Evolutionary conservation across 2,797 vertebrate genomes (phyloP).

Genomic region (Gastrophryne carolinensis): DNA sequence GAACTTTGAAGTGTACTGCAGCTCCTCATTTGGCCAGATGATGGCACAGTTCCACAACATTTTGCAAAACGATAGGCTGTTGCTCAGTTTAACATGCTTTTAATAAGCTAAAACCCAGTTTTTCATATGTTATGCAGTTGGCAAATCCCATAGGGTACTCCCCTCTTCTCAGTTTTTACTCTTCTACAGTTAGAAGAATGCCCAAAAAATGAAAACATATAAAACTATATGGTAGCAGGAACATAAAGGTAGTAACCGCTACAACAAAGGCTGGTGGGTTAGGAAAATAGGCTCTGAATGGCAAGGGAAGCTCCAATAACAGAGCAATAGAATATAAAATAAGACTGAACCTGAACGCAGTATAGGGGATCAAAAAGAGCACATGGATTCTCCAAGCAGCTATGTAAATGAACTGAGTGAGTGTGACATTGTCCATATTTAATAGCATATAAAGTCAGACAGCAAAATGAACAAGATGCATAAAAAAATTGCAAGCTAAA

Average conservation of each 20-base stretch:
- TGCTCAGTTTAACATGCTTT: constrained; percentile 24
- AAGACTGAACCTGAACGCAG: neutral
- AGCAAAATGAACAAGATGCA: neutral
- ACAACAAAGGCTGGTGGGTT: neutral
- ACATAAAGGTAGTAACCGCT: neutral
- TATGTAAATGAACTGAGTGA: neutral
- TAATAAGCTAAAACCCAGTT: constrained; percentile 39
- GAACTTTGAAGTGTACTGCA: neutral
- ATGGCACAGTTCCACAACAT: constrained; percentile 41
- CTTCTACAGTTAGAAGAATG: constrained; percentile 40
- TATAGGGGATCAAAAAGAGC: neutral
- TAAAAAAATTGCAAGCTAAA: neutral
- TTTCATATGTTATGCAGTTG: constrained; percentile 43
- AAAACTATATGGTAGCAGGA: constrained; percentile 1
- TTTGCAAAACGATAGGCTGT: neutral
- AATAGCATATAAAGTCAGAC: neutral
- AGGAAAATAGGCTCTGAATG: neutral
- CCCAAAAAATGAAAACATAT: neutral
- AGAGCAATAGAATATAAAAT: neutral
- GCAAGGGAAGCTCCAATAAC: neutral
- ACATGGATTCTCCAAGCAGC: neutral
- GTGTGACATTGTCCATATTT: neutral
- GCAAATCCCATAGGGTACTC: constrained; percentile 38
- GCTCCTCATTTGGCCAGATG: constrained; percentile 30
- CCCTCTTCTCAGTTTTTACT: constrained; percentile 25